Evolutionary conservation across 2,797 vertebrate genomes (phyloP).

Genomic region (Ceryle rudis): DNA sequence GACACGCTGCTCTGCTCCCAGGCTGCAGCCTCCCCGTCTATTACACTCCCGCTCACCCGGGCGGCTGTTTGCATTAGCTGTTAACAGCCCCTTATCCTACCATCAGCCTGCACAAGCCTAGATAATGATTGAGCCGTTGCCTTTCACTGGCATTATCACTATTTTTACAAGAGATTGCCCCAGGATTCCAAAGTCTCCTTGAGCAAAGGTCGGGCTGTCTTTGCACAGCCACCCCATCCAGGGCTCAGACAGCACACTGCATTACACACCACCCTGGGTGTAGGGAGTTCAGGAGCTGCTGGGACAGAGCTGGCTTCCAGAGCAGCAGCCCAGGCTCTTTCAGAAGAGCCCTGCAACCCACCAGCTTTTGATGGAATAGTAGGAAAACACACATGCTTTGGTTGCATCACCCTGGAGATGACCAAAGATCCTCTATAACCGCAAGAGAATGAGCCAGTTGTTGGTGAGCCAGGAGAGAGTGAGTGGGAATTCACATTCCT

Average conservation of each 20-base stretch:
- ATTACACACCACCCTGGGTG: accelerated
- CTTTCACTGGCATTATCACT: neutral
- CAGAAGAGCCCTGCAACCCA: neutral
- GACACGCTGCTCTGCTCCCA: accelerated
- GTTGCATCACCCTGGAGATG: neutral
- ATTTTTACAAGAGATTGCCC: neutral
- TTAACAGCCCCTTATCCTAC: neutral
- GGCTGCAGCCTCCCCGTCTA: neutral
- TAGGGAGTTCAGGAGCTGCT: neutral
- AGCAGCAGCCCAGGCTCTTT: neutral
- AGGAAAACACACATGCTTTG: accelerated
- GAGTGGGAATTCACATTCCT: neutral
- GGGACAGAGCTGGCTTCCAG: neutral
- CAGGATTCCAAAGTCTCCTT: slow-evolving; percentile 24
- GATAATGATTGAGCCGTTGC: slow-evolving; percentile 5
- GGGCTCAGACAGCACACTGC: neutral
- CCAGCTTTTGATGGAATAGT: neutral
- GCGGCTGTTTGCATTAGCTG: neutral
- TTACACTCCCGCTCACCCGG: neutral
- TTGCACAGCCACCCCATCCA: neutral
- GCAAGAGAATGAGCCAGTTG: neutral
- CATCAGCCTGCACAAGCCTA: neutral
- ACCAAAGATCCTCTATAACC: neutral
- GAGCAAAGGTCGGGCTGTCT: neutral
- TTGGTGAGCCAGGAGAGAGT: neutral